These are phyloP conservation scores for Cassiopea xamachana DNA, from an alignment of 30 jellyfish, hydroid and myxozoan genomes.

Conservation along the genomic window DNA sequence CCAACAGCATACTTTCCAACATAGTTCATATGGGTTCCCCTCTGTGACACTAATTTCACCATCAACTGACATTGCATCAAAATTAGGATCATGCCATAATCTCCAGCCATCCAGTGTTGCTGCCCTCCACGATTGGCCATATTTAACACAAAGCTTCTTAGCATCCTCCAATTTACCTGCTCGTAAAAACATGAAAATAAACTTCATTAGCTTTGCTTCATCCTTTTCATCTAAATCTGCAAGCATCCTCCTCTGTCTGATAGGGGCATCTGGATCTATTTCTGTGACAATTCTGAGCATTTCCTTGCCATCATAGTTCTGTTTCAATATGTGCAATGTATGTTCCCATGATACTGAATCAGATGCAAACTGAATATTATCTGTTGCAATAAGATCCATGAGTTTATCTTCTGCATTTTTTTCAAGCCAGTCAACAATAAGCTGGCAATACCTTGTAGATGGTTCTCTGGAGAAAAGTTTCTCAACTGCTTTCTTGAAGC, in stretches of 20 bases:
- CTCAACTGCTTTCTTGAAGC: conserved; percentile 75
- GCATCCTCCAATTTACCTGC: conserved; percentile 96
- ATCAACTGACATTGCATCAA: conserved; percentile 15
- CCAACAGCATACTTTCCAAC: conserved; percentile 93
- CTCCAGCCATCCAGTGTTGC: conserved; percentile 98
- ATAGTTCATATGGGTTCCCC: conserved; percentile 83
- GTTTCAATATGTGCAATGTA: conserved; percentile 76
- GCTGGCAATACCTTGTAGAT: conserved; percentile 81
- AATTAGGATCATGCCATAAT: conserved; percentile 94
- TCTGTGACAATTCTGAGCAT: conserved; percentile 70
- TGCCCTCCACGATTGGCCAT: conserved; percentile 96
- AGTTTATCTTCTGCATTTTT: conserved; percentile 87
- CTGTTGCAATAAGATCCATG: conserved; percentile 68
- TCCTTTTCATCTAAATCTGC: conserved; percentile 85
- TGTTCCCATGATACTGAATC: conserved; percentile 94
- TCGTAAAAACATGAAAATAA: conserved; percentile 68
- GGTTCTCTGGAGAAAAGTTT: conserved; percentile 83
- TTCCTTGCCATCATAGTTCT: conserved; percentile 6
- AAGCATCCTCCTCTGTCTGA: conserved; percentile 76
- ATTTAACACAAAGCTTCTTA: conserved; percentile 76
- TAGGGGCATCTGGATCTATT: conserved; percentile 97
- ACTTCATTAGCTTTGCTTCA: conserved; percentile 71
- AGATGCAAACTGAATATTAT: conserved; percentile 76
- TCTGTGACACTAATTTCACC: conserved; percentile 66
- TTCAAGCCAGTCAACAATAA: conserved; percentile 95